phyloP scores from a whole-genome alignment of 2,113 vertebrate species.

The Oreotragus oreotragus region DNA sequence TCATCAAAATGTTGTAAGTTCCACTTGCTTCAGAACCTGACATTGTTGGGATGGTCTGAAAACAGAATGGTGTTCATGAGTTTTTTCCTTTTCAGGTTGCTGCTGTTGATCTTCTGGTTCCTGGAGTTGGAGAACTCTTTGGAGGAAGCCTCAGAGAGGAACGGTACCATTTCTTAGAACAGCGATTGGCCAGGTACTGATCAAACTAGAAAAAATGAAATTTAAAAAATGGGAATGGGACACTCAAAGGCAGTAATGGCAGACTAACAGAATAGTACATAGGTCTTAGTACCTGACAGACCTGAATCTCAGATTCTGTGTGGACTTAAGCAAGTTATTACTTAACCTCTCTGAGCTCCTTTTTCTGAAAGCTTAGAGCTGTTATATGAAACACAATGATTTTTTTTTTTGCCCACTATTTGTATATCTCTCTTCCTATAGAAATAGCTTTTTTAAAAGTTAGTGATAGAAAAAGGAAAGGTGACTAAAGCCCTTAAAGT shows the following conservation, averaged over 20 bases:
- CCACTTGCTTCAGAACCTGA: neutral
- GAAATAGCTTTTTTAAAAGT: neutral
- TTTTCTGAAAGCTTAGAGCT: neutral
- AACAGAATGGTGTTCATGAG: neutral
- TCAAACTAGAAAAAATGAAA: neutral
- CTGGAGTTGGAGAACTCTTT: slow-evolving; percentile 93
- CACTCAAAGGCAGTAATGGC: neutral
- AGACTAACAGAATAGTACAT: neutral
- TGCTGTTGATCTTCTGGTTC: slow-evolving; percentile 95
- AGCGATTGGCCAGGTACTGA: slow-evolving; percentile 86
- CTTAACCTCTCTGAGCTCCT: neutral
- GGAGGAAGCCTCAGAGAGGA: slow-evolving; percentile 97
- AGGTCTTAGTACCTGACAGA: neutral
- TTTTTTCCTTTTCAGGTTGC: slow-evolving; percentile 84
- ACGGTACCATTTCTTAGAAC: slow-evolving; percentile 84
- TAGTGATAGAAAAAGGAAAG: neutral
- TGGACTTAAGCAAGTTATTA: neutral
- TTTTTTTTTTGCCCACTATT: neutral
- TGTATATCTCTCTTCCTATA: neutral
- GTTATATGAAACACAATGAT: neutral
- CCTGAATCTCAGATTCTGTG: neutral
- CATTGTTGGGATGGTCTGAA: neutral
- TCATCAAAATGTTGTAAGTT: neutral
- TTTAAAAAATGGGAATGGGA: neutral
- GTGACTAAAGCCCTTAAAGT: neutral